These are phyloP conservation scores for Hippotragus niger DNA, from an alignment of 2,113 vertebrate species.

Conservation along the genomic window DNA sequence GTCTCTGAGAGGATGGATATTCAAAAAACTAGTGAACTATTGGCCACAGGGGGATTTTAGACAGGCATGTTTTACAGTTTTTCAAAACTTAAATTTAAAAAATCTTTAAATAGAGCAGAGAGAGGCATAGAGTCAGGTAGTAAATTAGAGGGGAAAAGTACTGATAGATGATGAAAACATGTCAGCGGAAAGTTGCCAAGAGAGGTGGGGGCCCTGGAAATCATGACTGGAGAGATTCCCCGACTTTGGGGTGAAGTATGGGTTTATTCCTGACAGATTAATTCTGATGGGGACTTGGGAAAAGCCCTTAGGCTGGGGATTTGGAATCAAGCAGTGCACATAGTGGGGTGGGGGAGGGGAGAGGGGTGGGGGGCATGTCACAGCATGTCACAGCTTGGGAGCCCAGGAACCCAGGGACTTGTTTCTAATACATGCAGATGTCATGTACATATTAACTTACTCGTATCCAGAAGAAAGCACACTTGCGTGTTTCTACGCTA, in stretches of 20 bases:
- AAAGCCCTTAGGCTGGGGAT: neutral
- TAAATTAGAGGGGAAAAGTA: neutral
- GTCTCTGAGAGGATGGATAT: neutral
- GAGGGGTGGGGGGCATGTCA: rapidly evolving
- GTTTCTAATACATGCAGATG: neutral
- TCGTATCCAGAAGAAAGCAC: neutral
- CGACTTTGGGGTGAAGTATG: neutral
- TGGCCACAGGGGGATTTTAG: neutral
- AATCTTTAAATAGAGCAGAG: neutral
- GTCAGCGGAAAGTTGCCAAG: neutral
- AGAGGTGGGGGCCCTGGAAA: neutral
- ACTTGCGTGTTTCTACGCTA: neutral
- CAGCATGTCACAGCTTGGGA: neutral
- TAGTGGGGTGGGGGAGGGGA: rapidly evolving
- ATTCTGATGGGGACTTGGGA: neutral
- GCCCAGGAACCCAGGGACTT: neutral
- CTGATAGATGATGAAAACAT: neutral
- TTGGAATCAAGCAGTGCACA: neutral
- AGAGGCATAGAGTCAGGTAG: neutral
- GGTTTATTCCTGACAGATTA: neutral
- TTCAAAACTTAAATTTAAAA: neutral
- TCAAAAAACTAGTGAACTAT: neutral
- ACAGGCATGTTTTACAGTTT: neutral
- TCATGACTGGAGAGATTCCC: neutral
- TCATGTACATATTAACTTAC: neutral